Conservation (phyloP, 2,113 vertebrate species). For the Rhizomys pruinosus region DNA sequence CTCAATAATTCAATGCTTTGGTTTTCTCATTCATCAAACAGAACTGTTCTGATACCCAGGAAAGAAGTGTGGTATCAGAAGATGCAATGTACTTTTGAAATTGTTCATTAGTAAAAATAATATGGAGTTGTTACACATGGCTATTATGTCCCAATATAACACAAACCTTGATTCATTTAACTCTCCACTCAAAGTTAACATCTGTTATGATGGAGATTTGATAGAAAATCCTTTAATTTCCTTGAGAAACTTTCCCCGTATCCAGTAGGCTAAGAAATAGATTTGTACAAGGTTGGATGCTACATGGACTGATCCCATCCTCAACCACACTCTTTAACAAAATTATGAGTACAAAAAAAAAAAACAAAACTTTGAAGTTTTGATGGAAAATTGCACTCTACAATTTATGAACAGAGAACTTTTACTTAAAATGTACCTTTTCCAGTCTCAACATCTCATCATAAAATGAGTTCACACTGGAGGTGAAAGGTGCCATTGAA, state of each 20-base stretch:
- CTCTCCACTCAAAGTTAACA: slow-evolving; percentile 38
- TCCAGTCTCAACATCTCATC: slow-evolving; percentile 65
- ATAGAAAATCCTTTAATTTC: slow-evolving; percentile 66
- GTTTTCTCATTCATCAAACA: slow-evolving; percentile 57
- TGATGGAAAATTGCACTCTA: slow-evolving; percentile 57
- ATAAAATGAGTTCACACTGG: slow-evolving; percentile 72
- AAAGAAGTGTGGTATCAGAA: not conserved
- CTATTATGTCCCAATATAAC: not conserved
- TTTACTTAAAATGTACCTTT: slow-evolving; percentile 66
- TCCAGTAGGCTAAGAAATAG: not conserved
- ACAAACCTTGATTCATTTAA: slow-evolving; percentile 36
- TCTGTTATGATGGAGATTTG: slow-evolving; percentile 51
- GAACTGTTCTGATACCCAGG: not conserved
- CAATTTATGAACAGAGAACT: slow-evolving; percentile 53
- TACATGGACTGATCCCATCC: slow-evolving; percentile 32
- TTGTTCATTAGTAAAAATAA: slow-evolving; percentile 39
- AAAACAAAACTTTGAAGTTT: slow-evolving; percentile 68
- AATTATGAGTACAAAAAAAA: slow-evolving; percentile 57
- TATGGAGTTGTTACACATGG: not conserved
- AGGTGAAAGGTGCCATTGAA: slow-evolving; percentile 75
- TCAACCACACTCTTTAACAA: slow-evolving; percentile 54
- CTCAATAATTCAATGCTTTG: slow-evolving; percentile 20
- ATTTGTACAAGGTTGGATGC: slow-evolving; percentile 28
- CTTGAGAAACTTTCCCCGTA: slow-evolving; percentile 53
- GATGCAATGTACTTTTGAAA: slow-evolving; percentile 23